Evolutionary conservation across 2,113 vertebrate genomes (phyloP).

Genomic region (Oplegnathus fasciatus): DNA sequence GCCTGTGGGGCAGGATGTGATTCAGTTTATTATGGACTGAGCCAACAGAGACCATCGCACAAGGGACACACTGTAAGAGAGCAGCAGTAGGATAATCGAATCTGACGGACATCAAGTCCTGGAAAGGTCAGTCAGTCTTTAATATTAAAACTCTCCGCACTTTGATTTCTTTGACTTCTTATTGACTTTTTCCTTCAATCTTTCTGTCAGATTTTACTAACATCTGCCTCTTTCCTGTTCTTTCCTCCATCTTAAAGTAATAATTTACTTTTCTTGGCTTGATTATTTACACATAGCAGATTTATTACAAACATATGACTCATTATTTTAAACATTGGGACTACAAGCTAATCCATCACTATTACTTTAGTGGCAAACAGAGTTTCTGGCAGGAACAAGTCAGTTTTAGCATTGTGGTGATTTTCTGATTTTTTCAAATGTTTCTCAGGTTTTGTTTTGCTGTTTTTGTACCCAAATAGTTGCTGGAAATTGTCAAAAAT

Average conservation of each 20-base stretch:
- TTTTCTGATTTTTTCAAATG: neutral
- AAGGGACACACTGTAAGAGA: neutral
- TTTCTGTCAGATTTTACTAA: neutral
- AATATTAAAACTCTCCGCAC: neutral
- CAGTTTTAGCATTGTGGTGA: neutral
- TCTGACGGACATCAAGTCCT: neutral
- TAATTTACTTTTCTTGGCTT: slow-evolving; percentile 10
- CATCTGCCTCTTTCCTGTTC: neutral
- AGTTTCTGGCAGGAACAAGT: neutral
- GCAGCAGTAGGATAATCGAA: neutral
- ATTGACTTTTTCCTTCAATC: neutral
- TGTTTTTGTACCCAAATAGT: neutral
- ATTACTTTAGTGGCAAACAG: neutral
- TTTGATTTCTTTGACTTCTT: neutral
- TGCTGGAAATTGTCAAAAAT: neutral
- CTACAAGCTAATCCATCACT: neutral
- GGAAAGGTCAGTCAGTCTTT: slow-evolving; percentile 53
- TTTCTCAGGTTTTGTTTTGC: neutral
- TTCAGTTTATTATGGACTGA: slow-evolving; percentile 44
- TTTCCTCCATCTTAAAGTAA: neutral
- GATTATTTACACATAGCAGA: neutral
- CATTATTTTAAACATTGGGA: neutral
- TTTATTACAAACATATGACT: slow-evolving; percentile 33
- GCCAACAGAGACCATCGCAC: neutral
- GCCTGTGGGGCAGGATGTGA: slow-evolving; percentile 60